Evolutionary conservation across 1,140 invertebrate genomes (phyloP), one percentile per base, ranked within the genome.

Genomic region (Magallana ariakensis): DNA sequence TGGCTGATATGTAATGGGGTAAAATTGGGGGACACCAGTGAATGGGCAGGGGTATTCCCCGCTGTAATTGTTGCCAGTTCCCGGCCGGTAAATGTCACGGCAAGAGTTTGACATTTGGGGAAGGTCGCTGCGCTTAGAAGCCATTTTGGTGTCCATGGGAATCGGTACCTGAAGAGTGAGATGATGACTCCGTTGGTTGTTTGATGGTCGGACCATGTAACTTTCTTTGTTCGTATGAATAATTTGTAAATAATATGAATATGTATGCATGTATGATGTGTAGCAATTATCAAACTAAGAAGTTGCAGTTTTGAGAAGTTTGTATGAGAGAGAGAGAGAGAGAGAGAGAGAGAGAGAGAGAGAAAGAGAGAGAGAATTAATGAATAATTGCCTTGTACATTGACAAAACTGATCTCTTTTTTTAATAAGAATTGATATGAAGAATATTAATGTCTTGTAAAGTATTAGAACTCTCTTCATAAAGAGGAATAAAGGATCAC

Each of bases 331-430:
- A 60, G 58, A 60, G 58, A 60, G 58, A 60, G 58, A 60, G 58
- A 60, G 58, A 60, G 58, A 60, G 58, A 60, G 58, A 60, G 58
- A 60, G 58, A 60, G 58, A 60, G 58, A 60, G 58, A 60, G 58
- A 60, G 58, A 60, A 11, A 60, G 58, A 60, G 58, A 60, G 58
- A 60, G 58, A 33, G 33, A 33, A 33, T 33, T 33, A 33, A 33
- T 33, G 33, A 33, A 33, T 33, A 33, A 33, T 33, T 33, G 33
- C 33, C 33, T 33, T 33, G 33, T 33, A 33, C 33, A 33, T 1
- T 33, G 33, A 33, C 5, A 4, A 4, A 33, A 33, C 5, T 4
- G 5, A 33, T 3, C 33, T 33, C 33, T 4, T 33, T n/a, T n/a
- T n/a, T 33, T 33, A 33, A 4, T 4, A 33, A 33, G 33, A 33